Conservation (phyloP, 2,888 invertebrate genomes). For the Ophonus ardosiacus region DNA sequence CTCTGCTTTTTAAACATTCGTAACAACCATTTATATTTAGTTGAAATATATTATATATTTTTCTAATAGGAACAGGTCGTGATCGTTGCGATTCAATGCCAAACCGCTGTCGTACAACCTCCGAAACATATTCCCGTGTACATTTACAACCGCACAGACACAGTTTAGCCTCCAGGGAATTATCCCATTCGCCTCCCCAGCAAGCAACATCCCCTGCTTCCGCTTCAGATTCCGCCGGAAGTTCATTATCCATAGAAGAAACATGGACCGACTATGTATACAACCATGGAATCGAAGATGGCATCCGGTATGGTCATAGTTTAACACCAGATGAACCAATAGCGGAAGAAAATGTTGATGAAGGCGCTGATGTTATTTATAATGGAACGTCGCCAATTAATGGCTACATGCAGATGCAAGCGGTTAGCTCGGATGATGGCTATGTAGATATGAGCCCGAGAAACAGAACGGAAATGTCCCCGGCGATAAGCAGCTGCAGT, state of each 20-base stretch:
- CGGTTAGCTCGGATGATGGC: slow-evolving; percentile 75
- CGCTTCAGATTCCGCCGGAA: slow-evolving; percentile 83
- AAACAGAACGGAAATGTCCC: slow-evolving; percentile 76
- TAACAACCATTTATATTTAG: neutral
- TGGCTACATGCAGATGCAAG: slow-evolving; percentile 84
- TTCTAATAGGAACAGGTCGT: slow-evolving; percentile 73
- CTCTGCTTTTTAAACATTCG: too few species aligned
- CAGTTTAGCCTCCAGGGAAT: slow-evolving; percentile 70
- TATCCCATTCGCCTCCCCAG: slow-evolving; percentile 74
- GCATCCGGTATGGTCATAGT: slow-evolving; percentile 76
- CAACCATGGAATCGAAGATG: slow-evolving; percentile 44
- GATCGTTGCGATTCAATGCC: slow-evolving; percentile 92
- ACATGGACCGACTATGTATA: slow-evolving; percentile 71
- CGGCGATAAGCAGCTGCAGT: slow-evolving; percentile 84
- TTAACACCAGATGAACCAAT: slow-evolving; percentile 82
- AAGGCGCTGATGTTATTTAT: slow-evolving; percentile 75
- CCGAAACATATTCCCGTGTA: slow-evolving; percentile 71
- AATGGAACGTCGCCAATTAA: slow-evolving; percentile 64
- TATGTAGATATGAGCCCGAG: slow-evolving; percentile 81
- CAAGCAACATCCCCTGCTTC: slow-evolving; percentile 76
- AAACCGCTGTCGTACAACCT: slow-evolving; percentile 83
- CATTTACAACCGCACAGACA: slow-evolving; percentile 73
- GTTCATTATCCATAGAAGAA: slow-evolving; percentile 83
- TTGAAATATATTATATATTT: neutral
- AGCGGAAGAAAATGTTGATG: slow-evolving; percentile 81